Conservation (phyloP, 2,888 invertebrate genomes). For the Leucophenga montana region DNA sequence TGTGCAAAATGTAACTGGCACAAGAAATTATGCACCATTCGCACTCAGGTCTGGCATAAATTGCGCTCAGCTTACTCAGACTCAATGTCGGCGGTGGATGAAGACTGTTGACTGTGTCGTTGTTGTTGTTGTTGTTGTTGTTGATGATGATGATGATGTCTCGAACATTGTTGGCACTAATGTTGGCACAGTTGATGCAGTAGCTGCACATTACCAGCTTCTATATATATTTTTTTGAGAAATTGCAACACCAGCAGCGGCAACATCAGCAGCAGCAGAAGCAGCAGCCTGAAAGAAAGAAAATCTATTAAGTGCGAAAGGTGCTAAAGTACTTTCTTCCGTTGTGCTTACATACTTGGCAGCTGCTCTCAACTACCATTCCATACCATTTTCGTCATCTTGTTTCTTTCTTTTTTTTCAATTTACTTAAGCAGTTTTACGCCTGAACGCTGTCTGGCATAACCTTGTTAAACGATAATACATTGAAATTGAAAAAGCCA, state of each 20-base stretch:
- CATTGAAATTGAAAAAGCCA: slow-evolving; percentile 61
- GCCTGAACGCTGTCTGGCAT: slow-evolving; percentile 63
- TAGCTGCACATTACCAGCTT: not conserved
- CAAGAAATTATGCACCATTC: slow-evolving; percentile 58
- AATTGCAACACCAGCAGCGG: not conserved
- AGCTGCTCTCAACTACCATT: not conserved
- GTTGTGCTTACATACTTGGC: slow-evolving; percentile 37
- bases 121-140: not conserved
- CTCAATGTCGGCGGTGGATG: no score
- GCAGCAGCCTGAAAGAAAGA: slow-evolving; percentile 35
- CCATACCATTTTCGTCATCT: slow-evolving; percentile 11
- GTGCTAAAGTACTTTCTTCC: slow-evolving; percentile 55
- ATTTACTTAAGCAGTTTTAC: slow-evolving; percentile 70
- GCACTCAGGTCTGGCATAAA: not conserved
- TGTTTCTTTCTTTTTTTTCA: slow-evolving; percentile 44
- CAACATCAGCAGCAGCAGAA: no score
- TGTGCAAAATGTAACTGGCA: slow-evolving; percentile 60
- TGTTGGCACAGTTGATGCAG: no score
- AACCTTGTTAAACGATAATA: slow-evolving; percentile 70
- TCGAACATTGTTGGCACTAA: no score
- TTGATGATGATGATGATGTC: not conserved
- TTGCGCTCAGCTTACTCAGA: not conserved
- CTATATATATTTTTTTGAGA: not conserved
- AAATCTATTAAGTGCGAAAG: slow-evolving; percentile 51
- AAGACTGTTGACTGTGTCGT: no score